Percentiles rank a stretch among this genome's conserved stretches.
These are phyloP conservation scores for Drosophila bunnanda DNA, from an alignment of 2,888 invertebrate species.

Conservation along the genomic window DNA sequence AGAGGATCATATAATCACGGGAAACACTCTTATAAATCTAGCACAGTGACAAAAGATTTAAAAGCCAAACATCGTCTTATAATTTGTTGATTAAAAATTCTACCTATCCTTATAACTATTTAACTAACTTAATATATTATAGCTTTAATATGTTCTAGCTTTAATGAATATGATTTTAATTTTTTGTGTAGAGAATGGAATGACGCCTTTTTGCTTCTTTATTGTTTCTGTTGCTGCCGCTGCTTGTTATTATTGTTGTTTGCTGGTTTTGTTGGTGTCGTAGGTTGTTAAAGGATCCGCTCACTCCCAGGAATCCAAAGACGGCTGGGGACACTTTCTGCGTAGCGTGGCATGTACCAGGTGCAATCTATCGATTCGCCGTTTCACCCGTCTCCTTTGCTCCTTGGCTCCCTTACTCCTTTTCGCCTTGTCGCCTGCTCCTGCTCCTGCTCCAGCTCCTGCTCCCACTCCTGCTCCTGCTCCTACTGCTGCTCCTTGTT, in stretches of 20 bases:
- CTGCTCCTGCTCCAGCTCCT: not conserved
- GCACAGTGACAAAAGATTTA: not conserved
- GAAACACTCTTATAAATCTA: not conserved
- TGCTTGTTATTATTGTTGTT: slow-evolving; percentile 48
- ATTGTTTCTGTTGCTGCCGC: slow-evolving; percentile 65
- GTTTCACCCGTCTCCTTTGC: slow-evolving; percentile 26
- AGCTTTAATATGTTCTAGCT: not conserved
- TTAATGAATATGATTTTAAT: not conserved
- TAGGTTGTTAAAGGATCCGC: slow-evolving; percentile 69
- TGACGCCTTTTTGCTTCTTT: slow-evolving; percentile 55
- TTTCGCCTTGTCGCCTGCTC: slow-evolving; percentile 15
- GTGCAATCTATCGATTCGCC: slow-evolving; percentile 79
- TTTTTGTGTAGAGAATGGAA: slow-evolving; percentile 10
- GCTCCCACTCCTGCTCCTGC: not conserved
- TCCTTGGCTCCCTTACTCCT: slow-evolving; percentile 2
- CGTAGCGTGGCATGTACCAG: slow-evolving; percentile 68
- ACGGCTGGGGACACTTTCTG: slow-evolving; percentile 66
- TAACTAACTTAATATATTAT: not conserved
- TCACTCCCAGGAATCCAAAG: slow-evolving; percentile 35
- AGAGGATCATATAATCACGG: not conserved
- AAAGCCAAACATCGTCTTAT: too few species aligned
- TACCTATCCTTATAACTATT: not conserved
- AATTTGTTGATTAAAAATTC: not conserved
- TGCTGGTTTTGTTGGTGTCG: slow-evolving; percentile 67
- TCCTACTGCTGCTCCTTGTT: slow-evolving; percentile 43